Conservation (phyloP, 2,888 invertebrate species). For the Ecdyonurus torrentis region DNA sequence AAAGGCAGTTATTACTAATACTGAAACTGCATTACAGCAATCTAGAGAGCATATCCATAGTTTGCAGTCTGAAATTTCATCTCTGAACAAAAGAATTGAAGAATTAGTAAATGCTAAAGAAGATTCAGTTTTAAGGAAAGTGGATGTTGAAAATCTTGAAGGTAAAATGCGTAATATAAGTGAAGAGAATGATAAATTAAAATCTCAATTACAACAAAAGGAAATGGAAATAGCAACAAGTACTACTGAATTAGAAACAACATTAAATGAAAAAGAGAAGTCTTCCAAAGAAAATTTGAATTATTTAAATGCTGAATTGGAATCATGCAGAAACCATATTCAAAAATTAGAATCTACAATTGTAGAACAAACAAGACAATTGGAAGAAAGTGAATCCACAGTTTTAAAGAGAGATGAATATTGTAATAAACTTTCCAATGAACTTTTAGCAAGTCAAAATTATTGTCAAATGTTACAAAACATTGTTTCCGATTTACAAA, state of each 20-base stretch:
- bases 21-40: background rate
- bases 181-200: background rate
- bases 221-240: background rate
- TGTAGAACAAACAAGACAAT: background rate
- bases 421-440: background rate
- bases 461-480: background rate
- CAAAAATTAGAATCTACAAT: background rate
- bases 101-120: background rate
- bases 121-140: background rate
- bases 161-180: background rate
- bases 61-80: background rate
- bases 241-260: background rate
- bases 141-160: background rate
- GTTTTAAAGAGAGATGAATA: background rate
- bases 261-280: conserved; percentile 7
- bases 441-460: background rate
- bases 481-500: background rate
- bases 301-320: background rate
- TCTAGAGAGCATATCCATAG: background rate
- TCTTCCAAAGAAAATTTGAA: conserved; percentile 6
- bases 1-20: background rate
- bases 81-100: background rate
- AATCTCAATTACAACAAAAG: background rate
- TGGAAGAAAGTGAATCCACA: background rate
- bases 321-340: background rate